These are phyloP conservation scores for Ceyx cyanopectus DNA, from an alignment of 2,113 vertebrate species.

Conservation along the genomic window DNA sequence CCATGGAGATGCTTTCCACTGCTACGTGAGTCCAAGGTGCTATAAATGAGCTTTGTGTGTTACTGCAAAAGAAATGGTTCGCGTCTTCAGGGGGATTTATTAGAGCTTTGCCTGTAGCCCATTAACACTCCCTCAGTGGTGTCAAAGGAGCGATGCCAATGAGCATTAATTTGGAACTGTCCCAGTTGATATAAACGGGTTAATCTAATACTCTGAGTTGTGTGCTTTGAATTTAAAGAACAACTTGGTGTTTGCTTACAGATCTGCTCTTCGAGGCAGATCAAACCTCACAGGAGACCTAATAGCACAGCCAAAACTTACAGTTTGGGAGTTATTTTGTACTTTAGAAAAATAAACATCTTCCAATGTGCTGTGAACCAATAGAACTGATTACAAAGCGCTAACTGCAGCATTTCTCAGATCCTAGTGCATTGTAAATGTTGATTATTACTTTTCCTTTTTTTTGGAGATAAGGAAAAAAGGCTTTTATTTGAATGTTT, in stretches of 20 bases:
- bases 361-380: background rate
- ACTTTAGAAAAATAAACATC: background rate
- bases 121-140: background rate
- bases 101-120: background rate
- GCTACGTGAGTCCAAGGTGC: fast-evolving
- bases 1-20: background rate
- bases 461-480: background rate
- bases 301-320: background rate
- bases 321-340: background rate
- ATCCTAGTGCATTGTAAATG: background rate
- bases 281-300: background rate
- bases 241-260: background rate
- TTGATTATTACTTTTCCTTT: background rate
- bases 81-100: background rate
- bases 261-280: background rate
- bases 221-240: background rate
- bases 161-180: background rate
- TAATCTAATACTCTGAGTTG: background rate
- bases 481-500: background rate
- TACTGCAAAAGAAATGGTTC: background rate
- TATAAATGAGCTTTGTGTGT: background rate
- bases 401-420: background rate
- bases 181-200: background rate
- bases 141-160: background rate
- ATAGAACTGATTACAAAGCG: fast-evolving